Conservation (phyloP, 2,113 vertebrate species). For the Colinus virginianus region DNA sequence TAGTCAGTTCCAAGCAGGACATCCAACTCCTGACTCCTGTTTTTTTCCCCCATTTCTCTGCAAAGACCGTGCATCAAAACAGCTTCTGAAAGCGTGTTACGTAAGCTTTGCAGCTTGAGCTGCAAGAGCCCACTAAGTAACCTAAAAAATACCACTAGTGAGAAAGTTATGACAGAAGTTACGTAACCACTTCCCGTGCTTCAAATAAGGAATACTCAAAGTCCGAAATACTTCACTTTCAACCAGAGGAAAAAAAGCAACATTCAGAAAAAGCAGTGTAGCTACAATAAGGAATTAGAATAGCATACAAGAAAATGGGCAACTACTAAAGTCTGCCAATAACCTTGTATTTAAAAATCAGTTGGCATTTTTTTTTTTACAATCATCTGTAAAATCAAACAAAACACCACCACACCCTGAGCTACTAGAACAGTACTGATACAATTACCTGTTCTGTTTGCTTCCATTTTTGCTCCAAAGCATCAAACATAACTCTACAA, state of each 20-base stretch:
- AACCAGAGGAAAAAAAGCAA: not conserved
- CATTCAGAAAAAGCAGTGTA: not conserved
- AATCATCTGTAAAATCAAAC: not conserved
- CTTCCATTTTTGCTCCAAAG: slow-evolving; percentile 99
- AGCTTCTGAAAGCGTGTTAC: accelerated
- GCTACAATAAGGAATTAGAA: not conserved
- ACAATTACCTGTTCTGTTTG: slow-evolving; percentile 94
- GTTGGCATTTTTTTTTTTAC: not conserved
- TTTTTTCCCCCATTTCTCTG: not conserved
- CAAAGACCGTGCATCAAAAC: accelerated
- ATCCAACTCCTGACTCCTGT: not conserved
- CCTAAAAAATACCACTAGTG: not conserved
- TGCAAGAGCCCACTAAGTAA: not conserved
- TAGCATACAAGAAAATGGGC: not conserved
- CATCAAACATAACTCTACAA: slow-evolving; percentile 99
- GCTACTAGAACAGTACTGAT: not conserved
- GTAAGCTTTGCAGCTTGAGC: not conserved
- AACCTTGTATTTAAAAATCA: not conserved
- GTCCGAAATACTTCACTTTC: not conserved
- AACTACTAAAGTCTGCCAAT: not conserved
- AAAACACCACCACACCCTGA: not conserved
- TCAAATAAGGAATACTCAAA: not conserved
- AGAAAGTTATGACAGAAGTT: not conserved
- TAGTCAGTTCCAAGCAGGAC: not conserved
- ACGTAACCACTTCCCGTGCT: not conserved